Conservation (phyloP, 37 sponge, comb jelly and placozoan species). For the Chondrosia reniformis region DNA sequence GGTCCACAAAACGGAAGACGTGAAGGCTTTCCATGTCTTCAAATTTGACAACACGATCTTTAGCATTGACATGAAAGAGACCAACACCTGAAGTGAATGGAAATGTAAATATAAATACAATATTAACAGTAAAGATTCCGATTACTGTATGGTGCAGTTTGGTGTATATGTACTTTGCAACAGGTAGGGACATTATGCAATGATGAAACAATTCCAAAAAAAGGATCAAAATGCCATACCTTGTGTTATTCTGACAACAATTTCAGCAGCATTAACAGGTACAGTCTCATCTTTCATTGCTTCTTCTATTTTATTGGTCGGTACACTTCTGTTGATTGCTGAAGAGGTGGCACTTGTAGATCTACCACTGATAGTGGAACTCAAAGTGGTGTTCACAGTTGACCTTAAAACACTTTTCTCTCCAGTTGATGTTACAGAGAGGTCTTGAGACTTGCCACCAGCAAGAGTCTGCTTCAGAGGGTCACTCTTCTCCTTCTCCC, state of each 20-base stretch:
- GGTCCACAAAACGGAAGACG: constrained; percentile 40
- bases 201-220: no score
- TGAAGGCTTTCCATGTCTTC: constrained; percentile 46
- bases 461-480: no score
- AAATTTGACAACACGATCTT: constrained; percentile 54
- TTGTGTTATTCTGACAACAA: constrained; percentile 12
- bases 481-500: background rate
- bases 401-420: no score
- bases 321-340: background rate
- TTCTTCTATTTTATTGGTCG: background rate
- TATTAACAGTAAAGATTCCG: background rate
- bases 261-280: constrained; percentile 44
- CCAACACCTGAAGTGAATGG: constrained; percentile 37
- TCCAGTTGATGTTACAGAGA: no score
- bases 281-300: background rate
- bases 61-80: constrained; percentile 43
- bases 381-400: no score
- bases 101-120: background rate
- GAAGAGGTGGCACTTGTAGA: background rate
- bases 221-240: no score
- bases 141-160: background rate
- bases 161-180: no score
- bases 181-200: no score
- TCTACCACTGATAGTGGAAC: no score
- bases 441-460: no score